Base-by-base conservation (phyloP, 1,140 invertebrate species). In the Trichogramma pretiosum region DNA sequence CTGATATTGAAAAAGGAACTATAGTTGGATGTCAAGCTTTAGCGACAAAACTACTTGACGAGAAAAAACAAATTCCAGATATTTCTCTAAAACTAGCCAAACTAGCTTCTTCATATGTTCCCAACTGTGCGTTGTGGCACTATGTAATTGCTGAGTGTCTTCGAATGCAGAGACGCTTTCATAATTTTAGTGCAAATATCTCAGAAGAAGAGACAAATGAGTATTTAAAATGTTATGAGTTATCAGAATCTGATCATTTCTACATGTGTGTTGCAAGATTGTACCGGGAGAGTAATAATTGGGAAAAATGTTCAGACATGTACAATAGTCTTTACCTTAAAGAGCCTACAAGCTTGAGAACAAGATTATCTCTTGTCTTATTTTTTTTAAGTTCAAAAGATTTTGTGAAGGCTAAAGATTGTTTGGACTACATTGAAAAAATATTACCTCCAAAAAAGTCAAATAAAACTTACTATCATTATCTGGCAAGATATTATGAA, bases 181-280 rank as follows among this genome's bases (percentile, higher is more conserved):
- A 22, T 2, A n/a, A 22, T 17, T 32, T 21, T 2, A 11, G 3
- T 21, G 2, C 9, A 7, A 14, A 13, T 11, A 14, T 26, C 2
- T 10, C 19, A 13, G 19, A 18, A 13, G 26, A 46, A 16, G 50
- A 47, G 38, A 19, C 4, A n/a, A 2, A 14, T 3, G 8, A 9
- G 11, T 38, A 42, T 8, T 0, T 19, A n/a, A 46, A 36, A 37
- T 19, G 30, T 11, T 47, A 52, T 22, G 39, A 43, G 5, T 35
- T 52, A 17, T 52, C 39, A 4, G 11, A 30, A 30, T 39, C 30
- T 4, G 32, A 13, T 1, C 42, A 22, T 22, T 52, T 33, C 17
- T 43, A 24, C 8, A 42, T 52, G 18, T 28, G 18, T 36, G 37
- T 52, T 4, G 44, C 38, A 0, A 16, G 42, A 17, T 33, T 35